Conservation (phyloP, 2,113 vertebrate species). For the Psilopogon haemacephalus region DNA sequence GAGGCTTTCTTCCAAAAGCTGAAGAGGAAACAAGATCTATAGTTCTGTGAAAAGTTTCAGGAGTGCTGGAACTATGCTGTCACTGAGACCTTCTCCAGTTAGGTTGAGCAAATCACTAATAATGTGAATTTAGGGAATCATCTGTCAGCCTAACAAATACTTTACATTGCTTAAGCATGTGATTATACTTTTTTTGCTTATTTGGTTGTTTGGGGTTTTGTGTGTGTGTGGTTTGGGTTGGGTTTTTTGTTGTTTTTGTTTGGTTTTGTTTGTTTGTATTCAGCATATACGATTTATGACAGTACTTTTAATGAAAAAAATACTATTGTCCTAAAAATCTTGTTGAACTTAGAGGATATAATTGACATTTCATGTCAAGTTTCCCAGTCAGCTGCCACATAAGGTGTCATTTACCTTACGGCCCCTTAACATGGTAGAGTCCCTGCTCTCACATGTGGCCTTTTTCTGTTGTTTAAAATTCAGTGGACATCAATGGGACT, state of each 20-base stretch:
- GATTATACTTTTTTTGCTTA: neutral
- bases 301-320: neutral
- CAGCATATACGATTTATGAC: neutral
- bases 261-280: neutral
- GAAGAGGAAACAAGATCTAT: neutral
- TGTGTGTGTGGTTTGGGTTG: no score
- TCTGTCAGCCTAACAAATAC: neutral
- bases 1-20: neutral
- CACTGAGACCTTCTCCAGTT: neutral
- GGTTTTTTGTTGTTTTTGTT: no score
- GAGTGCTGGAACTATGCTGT: neutral
- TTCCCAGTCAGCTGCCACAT: neutral
- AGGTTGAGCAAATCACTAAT: neutral
- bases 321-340: neutral
- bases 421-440: neutral
- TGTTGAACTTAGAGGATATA: neutral
- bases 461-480: neutral
- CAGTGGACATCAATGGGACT: accelerated
- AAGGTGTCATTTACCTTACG: neutral
- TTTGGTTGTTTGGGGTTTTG: no score
- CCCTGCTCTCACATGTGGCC: neutral
- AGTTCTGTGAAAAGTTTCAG: neutral
- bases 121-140: neutral
- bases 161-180: neutral
- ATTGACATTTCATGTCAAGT: neutral